Evolutionary conservation across 2,888 invertebrate genomes (phyloP), one percentile per base, ranked within the genome.

Genomic region (Trichogramma evanescens): DNA sequence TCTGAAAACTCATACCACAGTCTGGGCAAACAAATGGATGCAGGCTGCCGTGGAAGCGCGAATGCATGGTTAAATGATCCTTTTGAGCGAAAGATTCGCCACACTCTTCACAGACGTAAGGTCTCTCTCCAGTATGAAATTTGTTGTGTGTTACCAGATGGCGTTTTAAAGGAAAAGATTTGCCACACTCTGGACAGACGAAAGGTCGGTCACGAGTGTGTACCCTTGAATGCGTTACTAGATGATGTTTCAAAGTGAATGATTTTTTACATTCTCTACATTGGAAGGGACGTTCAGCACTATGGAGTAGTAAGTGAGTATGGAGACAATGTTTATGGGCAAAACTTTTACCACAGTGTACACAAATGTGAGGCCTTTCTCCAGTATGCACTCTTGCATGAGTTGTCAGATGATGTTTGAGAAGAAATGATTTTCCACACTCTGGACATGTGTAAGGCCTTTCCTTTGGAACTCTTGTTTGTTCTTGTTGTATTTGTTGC

Each of bases 11-110:
- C 56, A 87, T 88, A 38, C 91, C 90, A 74, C 97, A 97, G 74
- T 93, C 93, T 57, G 88, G 86, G 78, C 97, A 97, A 68, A 89
- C 89, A 80, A 95, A 97, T 8, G 97, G 96, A 72, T 94, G 92
- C 71, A 95, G 86, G 6, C 96, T 96, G n/a, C 94, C 95, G 79
- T 95, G 95, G 80, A 94, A 94, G 65, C 94, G 82, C 62, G 91
- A 85, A 80, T 94, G 93, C 82, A 93, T 93, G 69, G 93, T 81
- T 53, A 94, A 84, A 74, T 94, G 93, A 77, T 94, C 93, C 74
- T 93, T 87, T 66, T 93, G 87, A 8, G 92, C 91, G 79, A 94
- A 95, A 63, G 94, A 93, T 79, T 97, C 97, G 4, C 89, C 89
- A 74, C 97, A 98, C 64, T 94, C 89, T 66, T 82, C 86, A 79